phyloP scores from a whole-genome alignment of 2,888 invertebrate species.

The Drosophila helvetica region DNA sequence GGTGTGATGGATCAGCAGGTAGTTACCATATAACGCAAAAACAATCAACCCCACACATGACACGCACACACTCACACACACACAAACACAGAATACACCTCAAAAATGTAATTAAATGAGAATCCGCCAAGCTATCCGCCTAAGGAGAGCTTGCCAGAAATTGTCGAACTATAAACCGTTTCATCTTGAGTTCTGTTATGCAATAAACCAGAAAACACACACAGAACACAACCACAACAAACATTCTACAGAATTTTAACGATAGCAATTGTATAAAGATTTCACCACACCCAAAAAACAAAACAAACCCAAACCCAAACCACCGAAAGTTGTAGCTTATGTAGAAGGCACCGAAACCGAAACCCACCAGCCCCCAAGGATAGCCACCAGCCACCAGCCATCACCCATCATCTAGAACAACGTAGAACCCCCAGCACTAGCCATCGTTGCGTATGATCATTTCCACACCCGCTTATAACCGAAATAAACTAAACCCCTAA shows the following conservation, averaged over 20 bases:
- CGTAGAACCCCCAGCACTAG: conserved; percentile 33
- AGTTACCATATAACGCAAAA: conserved; percentile 81
- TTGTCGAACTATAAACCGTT: conserved; percentile 49
- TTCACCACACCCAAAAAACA: conserved; percentile 9
- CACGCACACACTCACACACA: conserved; percentile 24
- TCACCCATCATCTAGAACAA: conserved; percentile 17
- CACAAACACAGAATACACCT: conserved; percentile 27
- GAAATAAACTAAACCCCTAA: not conserved
- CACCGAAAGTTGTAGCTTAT: conserved; percentile 39
- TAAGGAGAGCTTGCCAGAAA: conserved; percentile 25
- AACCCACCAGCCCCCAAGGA: conserved; percentile 22
- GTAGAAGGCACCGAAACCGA: conserved; percentile 39
- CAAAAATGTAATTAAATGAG: conserved; percentile 38
- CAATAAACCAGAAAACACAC: conserved; percentile 6
- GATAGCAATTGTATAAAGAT: conserved; percentile 55
- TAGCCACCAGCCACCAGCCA: conserved; percentile 22
- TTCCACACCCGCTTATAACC: not conserved
- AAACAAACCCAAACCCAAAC: conserved; percentile 8
- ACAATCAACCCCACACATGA: conserved; percentile 9
- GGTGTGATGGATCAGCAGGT: conserved; percentile 97
- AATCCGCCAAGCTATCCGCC: conserved; percentile 23
- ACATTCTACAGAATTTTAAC: conserved; percentile 50
- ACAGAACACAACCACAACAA: conserved; percentile 15
- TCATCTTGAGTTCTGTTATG: conserved; percentile 63
- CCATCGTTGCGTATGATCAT: conserved; percentile 17